Evolutionary conservation across 64 coral and sea anemone genomes (phyloP), one percentile per base, ranked within the genome.

Genomic region (Exaiptasia diaphana): DNA sequence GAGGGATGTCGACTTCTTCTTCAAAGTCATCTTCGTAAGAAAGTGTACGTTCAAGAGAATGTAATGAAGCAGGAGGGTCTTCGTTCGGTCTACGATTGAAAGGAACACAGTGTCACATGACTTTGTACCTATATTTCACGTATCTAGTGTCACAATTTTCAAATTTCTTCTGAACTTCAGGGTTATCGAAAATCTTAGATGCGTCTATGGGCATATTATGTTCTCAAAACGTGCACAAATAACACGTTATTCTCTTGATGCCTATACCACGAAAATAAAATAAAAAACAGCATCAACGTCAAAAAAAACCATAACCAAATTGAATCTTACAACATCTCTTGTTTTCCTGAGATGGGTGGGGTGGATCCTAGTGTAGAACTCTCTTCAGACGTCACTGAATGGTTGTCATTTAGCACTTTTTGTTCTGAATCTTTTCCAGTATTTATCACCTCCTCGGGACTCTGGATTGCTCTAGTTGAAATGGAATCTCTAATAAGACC

Each of bases 11-110:
- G n/a, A n/a, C n/a, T 11, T 88, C 83, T 7, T 93, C 91, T 30
- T 89, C 86, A 63, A 95, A 90, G 63, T 89, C 91, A 35, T 95
- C 86, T 13, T 95, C 91, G 57, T 95, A 95, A 27, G 86, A 89
- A n/a, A 71, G 52, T 10, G 63, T 61, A 3, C 68, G 74, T 37
- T 95, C 79, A 4, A 50, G 69, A 11, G 41, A 15, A 4, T 25
- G 29, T 24, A 53, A 24, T 7, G 54, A 25, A 44, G 36, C 58
- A 42, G 10, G 69, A 0, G 53, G 50, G 45, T 75, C 49, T 74
- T 85, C 81, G 5, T 68, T 85, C 14, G 67, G 29, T 78, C 42
- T 57, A n/a, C 76, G 59, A 15, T 3, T 38, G 46, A 79, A 60
- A 25, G 32, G 32, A n/a, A 31, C 22, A 35, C n/a, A 4, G 62